Evolutionary conservation across 2,113 vertebrate species (phyloP), one percentile per base, ranked within the genome.

Genomic region (Donacobius atricapilla): DNA sequence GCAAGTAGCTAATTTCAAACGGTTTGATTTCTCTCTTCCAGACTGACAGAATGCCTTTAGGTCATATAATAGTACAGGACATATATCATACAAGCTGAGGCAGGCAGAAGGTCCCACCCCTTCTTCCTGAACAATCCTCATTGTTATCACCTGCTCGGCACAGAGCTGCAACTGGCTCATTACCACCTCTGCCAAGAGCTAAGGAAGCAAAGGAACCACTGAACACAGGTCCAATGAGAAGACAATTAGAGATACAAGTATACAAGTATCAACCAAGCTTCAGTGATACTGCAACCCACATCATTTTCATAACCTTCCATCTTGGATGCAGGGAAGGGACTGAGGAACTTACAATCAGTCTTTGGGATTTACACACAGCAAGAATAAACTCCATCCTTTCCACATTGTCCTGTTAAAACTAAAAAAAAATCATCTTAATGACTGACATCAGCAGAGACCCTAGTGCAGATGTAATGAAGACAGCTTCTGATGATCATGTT

Each of bases 231-330:
- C 92, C 94, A 93, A 88, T 75, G 90, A 92, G 90, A 92, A 96
- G 88, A 75, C 6, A 73, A 93, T 95, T 80, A 96, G 73, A 90
- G 63, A 81, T 88, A 96, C 83, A 96, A 96, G 92, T 90, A 96
- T 93, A 96, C 93, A 95, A 96, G 95, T 96, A 96, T 95, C 93
- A 96, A 95, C 92, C 85, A 68, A 95, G 80, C 94, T 95, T 94
- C 90, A 63, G 85, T 15, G 8, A 94, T 95, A 86, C 76, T 92
- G 88, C 85, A 92, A 68, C 79, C 93, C 95, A 90, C 93, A 94
- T 95, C 18, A 94, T 96, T 97, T 97, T 94, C 94, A 93, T 95
- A 96, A 92, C 37, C 79, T 93, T 83, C 92, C 64, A 78, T 81
- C 83, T 58, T 88, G 64, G 30, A 90, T 81, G 40, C 50, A 90